Evolutionary conservation across 2,113 vertebrate genomes (phyloP).

Genomic region (Mixornis gularis): DNA sequence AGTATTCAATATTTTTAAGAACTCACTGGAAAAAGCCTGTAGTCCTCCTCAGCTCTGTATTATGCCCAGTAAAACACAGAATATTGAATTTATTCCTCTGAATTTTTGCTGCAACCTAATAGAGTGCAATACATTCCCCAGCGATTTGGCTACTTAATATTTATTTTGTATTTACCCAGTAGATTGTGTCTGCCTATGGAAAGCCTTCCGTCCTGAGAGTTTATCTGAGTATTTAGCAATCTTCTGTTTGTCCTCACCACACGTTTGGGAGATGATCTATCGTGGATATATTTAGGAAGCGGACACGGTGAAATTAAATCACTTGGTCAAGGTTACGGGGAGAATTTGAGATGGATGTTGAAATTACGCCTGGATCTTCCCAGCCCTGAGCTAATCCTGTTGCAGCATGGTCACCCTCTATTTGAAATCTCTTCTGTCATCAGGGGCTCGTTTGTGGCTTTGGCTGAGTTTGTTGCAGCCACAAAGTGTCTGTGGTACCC

Average conservation of each 20-base stretch:
- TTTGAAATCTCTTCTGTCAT: not conserved
- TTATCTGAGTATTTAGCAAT: not conserved
- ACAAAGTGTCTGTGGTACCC: not conserved
- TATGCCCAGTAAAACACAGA: not conserved
- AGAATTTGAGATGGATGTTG: constrained; percentile 9
- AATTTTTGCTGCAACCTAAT: not conserved
- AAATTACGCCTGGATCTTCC: not conserved
- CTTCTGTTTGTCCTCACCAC: not conserved
- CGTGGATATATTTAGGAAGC: not conserved
- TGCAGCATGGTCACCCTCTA: not conserved
- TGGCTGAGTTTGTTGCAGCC: not conserved
- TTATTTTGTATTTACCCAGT: not conserved
- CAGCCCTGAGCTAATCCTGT: not conserved
- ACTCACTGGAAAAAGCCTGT: not conserved
- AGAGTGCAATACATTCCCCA: not conserved
- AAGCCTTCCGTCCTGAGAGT: not conserved
- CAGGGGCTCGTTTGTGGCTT: not conserved
- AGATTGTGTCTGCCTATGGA: not conserved
- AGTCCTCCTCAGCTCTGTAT: not conserved
- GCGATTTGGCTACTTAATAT: not conserved
- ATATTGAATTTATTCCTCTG: not conserved
- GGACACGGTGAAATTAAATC: not conserved
- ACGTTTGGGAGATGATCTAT: not conserved
- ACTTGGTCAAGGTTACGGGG: constrained; percentile 10
- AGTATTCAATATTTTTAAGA: not conserved